Evolutionary conservation across 2,113 vertebrate species (phyloP).

Genomic region (Ranitomeya imitator): DNA sequence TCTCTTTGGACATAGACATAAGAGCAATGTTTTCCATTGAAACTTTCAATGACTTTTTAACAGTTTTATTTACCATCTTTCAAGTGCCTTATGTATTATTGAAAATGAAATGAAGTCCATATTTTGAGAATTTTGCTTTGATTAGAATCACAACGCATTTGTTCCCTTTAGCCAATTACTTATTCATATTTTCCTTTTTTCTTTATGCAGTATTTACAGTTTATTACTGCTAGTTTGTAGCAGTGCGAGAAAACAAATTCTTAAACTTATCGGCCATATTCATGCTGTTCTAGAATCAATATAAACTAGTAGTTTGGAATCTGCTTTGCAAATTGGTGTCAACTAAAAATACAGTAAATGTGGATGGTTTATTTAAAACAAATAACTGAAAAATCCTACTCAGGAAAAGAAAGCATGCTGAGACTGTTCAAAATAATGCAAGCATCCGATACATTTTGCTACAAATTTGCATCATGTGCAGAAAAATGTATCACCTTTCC

Average conservation of each 20-base stretch:
- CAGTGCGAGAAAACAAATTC: not conserved
- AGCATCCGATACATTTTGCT: too few species aligned
- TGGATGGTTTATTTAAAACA: too few species aligned
- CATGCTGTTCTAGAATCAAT: too few species aligned
- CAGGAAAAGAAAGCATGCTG: too few species aligned
- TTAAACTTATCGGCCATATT: too few species aligned
- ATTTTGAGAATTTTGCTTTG: not conserved
- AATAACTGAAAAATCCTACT: too few species aligned
- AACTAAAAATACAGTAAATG: too few species aligned
- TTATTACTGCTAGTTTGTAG: not conserved
- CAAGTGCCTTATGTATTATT: not conserved
- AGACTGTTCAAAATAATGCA: too few species aligned
- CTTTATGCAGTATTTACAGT: not conserved
- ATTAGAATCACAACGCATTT: not conserved
- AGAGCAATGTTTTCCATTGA: not conserved
- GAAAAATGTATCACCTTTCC: too few species aligned
- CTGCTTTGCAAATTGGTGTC: too few species aligned
- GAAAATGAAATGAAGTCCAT: not conserved
- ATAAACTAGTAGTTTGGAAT: too few species aligned
- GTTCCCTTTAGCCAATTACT: not conserved
- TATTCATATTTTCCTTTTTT: not conserved
- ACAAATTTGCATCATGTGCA: too few species aligned
- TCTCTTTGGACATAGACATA: not conserved
- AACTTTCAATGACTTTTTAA: conserved; percentile 1
- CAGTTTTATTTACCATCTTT: conserved; percentile 1